Conservation (phyloP, 2,888 invertebrate genomes). For the Sceliomorpha sp. region DNA sequence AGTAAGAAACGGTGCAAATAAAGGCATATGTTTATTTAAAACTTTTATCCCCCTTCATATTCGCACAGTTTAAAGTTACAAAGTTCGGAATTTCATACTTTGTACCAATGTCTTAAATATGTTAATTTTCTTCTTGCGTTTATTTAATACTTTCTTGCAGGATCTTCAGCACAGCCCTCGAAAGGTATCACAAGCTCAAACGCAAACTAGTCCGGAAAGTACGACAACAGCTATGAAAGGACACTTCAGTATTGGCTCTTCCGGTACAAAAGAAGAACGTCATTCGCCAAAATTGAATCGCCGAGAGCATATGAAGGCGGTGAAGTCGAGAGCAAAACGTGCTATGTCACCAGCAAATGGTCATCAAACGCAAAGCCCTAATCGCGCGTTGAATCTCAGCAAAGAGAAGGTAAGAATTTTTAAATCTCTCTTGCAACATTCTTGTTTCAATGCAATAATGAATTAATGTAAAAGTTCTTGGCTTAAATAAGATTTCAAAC, state of each 20-base stretch:
- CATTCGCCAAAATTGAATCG: conserved; percentile 82
- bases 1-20: too few relatives aligned
- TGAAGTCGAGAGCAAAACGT: conserved; percentile 78
- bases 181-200: conserved; percentile 81
- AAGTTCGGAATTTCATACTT: too few relatives aligned
- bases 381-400: conserved; percentile 68
- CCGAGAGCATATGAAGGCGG: conserved; percentile 81
- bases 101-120: too few relatives aligned
- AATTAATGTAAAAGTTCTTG: neutral
- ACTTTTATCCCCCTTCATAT: too few relatives aligned
- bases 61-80: too few relatives aligned
- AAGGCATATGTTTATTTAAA: too few relatives aligned
- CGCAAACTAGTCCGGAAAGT: conserved; percentile 82
- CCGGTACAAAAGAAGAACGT: conserved; percentile 82
- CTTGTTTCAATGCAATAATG: too few relatives aligned
- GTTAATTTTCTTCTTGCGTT: too few relatives aligned
- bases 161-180: conserved; percentile 76
- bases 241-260: conserved; percentile 84
- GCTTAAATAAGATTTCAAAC: neutral
- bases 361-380: conserved; percentile 77
- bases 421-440: too few relatives aligned
- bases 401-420: conserved; percentile 81
- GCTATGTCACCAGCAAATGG: conserved; percentile 80
- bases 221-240: conserved; percentile 78
- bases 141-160: conserved; percentile 55